Percentiles rank a stretch among this genome's conserved stretches.
Conservation (phyloP, 2,113 vertebrate genomes). For the Euleptes europaea region DNA sequence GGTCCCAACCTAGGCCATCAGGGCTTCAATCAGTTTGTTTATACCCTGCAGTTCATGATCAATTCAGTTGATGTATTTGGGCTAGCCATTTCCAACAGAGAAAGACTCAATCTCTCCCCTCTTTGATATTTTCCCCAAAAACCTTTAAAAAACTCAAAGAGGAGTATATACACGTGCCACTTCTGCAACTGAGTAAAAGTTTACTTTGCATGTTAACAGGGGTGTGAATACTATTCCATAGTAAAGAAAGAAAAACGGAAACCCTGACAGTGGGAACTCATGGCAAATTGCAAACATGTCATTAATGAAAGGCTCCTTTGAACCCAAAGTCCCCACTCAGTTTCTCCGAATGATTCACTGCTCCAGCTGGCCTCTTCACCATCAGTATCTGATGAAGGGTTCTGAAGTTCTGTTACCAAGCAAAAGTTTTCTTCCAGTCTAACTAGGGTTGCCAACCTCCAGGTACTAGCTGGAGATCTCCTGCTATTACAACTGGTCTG, state of each 20-base stretch:
- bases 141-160: neutral
- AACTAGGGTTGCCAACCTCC: no score
- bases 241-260: neutral
- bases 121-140: conserved; percentile 23
- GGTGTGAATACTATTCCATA: neutral
- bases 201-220: neutral
- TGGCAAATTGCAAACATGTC: neutral
- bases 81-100: conserved; percentile 20
- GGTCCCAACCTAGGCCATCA: conserved; percentile 32
- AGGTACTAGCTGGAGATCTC: no score
- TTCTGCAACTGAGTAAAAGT: conserved; percentile 4
- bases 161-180: neutral
- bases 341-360: neutral
- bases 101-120: neutral
- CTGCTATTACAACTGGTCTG: no score
- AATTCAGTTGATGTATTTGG: conserved; percentile 32
- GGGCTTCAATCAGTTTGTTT: conserved; percentile 35
- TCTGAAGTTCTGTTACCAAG: no score
- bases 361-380: neutral
- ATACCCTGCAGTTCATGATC: conserved; percentile 15
- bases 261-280: neutral
- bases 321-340: neutral
- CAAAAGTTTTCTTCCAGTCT: no score
- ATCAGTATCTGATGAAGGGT: neutral
- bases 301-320: conserved; percentile 7